Evolutionary conservation across 2,113 vertebrate species (phyloP), one percentile per base, ranked within the genome.

Genomic region (Hemichromis elongatus): DNA sequence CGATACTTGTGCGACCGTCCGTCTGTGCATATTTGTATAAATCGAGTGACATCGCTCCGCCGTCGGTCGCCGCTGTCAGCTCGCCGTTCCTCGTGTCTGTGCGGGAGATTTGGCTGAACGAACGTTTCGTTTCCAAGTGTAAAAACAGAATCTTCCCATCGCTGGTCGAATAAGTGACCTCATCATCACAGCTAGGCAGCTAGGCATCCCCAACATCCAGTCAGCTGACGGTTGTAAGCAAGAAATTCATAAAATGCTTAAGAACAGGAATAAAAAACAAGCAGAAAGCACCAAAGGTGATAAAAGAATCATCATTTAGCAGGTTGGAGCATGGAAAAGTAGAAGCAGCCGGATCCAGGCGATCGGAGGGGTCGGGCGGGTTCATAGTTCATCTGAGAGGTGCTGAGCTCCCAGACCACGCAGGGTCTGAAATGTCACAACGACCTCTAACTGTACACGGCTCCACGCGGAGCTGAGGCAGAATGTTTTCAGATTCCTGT

Each of bases 211-310:
- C 59, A 12, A 30, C 18, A 0, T 14, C 33, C 19, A 66, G 21
- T 66, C 61, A 14, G 30, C 37, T 16, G 21, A 16, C 37, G 24
- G 37, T 1, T 16, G 7, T 40, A 1, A 68, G 12, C 63, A 68
- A 13, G 24, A 5, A 45, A 42, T 45, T 42, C 0, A 42, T 42
- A 42, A 68, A 0, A 2, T 0, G 26, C 12, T 66, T 0, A 40
- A 40, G 1, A 66, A 40, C 19, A 66, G 33, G 6, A 66, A 30
- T 61, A n/a, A 45, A 68, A 18, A 68, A 42, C 0, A 45, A 68
- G 37, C 7, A 45, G 40, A 45, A 70, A 45, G 6, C 13, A 45
- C 21, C 40, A 70, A 70, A 70, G 21, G 26, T 70, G 2, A 37
- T 70, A 70, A 45, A 42, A 47, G 45, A 68, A 14, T 26, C 6